phyloP scores from a whole-genome alignment of 2,113 vertebrate genomes.

The Paratilapia polleni region DNA sequence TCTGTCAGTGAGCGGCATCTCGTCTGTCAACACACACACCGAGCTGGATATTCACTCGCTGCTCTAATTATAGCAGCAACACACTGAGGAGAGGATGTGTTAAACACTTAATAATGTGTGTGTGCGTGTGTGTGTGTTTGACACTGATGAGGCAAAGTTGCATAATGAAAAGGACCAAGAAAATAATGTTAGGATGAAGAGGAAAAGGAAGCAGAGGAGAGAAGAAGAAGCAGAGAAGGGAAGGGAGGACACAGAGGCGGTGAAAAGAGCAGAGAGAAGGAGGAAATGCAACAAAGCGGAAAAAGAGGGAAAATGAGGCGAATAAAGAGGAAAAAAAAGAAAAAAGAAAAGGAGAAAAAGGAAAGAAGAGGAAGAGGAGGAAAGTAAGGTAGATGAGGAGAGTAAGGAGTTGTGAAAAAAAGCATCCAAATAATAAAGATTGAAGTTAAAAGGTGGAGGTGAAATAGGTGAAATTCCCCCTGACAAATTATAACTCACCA shows the following conservation, averaged over 20 bases:
- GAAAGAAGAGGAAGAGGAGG: neutral
- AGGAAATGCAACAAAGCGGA: neutral
- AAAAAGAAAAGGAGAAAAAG: neutral
- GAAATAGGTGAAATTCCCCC: too few relatives aligned
- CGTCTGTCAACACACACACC: neutral
- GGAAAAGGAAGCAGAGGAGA: neutral
- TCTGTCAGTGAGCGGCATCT: neutral
- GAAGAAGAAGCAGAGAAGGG: neutral
- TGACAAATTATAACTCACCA: too few relatives aligned
- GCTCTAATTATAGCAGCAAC: conserved; percentile 21
- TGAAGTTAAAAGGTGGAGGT: too few relatives aligned
- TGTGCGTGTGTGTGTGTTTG: neutral
- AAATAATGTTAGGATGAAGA: neutral
- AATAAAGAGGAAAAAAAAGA: neutral
- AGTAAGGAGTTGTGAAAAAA: too few relatives aligned
- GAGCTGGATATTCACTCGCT: neutral
- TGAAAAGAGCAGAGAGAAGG: neutral
- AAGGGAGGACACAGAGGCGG: neutral
- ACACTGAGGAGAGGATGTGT: neutral
- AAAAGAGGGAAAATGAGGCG: neutral
- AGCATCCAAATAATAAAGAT: too few relatives aligned
- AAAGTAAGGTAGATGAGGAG: neutral
- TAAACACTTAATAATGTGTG: neutral
- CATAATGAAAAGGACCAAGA: neutral
- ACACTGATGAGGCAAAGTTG: neutral